Evolutionary conservation across 2,888 invertebrate genomes (phyloP), one percentile per base, ranked within the genome.

Genomic region (Scaptomyza tumidula): DNA sequence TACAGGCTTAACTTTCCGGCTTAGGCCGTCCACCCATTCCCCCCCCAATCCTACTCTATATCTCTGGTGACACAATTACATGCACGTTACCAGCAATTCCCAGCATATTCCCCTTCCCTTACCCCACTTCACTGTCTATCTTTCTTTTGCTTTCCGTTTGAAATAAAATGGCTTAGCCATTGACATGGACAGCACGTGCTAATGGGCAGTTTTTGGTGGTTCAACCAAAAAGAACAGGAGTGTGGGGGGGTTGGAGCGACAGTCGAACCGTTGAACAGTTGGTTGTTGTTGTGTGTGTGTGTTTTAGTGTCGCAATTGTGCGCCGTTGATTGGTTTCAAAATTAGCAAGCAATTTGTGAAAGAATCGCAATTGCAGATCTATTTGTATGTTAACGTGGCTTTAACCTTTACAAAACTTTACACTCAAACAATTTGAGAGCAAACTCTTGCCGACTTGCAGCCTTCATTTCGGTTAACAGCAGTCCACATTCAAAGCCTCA

Each of bases 161-260:
- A 39, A 53, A 76, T 77, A 74, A 77, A 73, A 77, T 76, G 67
- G 71, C 70, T 67, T 71, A 46, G 69, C 68, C 81, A 82, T 82
- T 82, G 80, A 81, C 85, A 84, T 77, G 83, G 72, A 79, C 58
- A 84, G 81, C 86, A 86, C 86, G 83, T 83, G 84, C 81, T 80
- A 80, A 83, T 86, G 85, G 84, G 58, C 74, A 72, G 75, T 76
- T 78, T 70, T 73, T 59, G 62, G 46, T 73, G 76, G 63, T 16
- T 54, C 53, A 58, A 5, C 58, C 48, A 29, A 43, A 46, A 14
- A 39, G 16, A 49, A 24, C n/a, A n/a, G 5, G 19, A 27, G 44
- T 10, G 10, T 1, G n/a, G 62, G n/a, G 33, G 33, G 5, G 27
- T 29, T 19, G 19, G 19, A n/a, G n/a, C n/a, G n/a, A 19, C 19